Evolutionary conservation across 1,140 invertebrate species (phyloP).

Genomic region (Whitmania pigra): DNA sequence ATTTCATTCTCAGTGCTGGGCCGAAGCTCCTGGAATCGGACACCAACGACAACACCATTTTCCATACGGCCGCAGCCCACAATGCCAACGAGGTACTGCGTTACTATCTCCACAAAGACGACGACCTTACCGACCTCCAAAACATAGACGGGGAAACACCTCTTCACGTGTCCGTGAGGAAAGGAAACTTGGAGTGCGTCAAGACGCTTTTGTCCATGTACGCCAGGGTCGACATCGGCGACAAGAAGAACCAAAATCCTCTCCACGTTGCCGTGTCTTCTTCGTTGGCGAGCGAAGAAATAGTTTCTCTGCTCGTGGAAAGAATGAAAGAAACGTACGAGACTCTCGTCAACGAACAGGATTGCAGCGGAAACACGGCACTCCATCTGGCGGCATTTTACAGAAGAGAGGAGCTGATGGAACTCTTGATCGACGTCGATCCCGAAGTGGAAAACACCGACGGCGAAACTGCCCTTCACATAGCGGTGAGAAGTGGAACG

Average conservation of each 20-base stretch:
- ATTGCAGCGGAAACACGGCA: constrained; percentile 32
- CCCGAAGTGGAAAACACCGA: constrained; percentile 29
- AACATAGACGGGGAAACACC: constrained; percentile 36
- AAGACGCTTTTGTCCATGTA: constrained; percentile 31
- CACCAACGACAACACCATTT: constrained; percentile 27
- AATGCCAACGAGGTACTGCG: constrained; percentile 44
- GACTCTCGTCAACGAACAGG: constrained; percentile 31
- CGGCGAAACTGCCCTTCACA: constrained; percentile 33
- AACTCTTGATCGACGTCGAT: constrained; percentile 28
- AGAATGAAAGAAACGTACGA: constrained; percentile 11
- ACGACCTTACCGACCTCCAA: constrained; percentile 27
- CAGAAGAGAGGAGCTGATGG: constrained; percentile 32
- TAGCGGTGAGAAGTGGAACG: constrained; percentile 29
- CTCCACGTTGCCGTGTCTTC: constrained; percentile 10
- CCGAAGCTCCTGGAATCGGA: constrained; percentile 30
- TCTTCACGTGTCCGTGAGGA: constrained; percentile 38
- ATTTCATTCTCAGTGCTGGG: constrained; percentile 27
- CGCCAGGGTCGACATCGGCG: constrained; percentile 28
- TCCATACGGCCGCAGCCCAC: constrained; percentile 50
- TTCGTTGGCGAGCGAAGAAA: neutral
- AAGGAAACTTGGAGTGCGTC: constrained; percentile 33
- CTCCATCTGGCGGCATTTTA: constrained; percentile 34
- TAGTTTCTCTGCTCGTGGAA: neutral
- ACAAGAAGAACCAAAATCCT: neutral
- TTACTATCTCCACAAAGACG: constrained; percentile 38